phyloP scores from a whole-genome alignment of 92 coral and sea anemone species.

The Blastomussa wellsi region DNA sequence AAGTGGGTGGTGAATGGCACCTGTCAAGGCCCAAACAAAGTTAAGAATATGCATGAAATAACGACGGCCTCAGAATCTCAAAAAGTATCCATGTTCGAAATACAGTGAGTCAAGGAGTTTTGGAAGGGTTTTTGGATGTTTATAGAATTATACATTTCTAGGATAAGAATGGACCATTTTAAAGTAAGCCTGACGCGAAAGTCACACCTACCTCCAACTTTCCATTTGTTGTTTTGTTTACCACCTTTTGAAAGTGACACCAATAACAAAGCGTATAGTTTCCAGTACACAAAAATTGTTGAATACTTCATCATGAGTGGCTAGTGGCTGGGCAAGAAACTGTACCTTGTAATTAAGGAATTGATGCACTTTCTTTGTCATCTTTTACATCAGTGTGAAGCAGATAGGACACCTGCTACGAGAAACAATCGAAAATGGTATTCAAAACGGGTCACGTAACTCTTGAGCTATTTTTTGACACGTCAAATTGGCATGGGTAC shows the following conservation, averaged over 20 bases:
- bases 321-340: not conserved
- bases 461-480: not conserved
- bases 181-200: not conserved
- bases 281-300: not conserved
- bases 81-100: not conserved
- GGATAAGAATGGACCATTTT: not conserved
- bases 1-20: constrained; percentile 2
- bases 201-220: constrained; percentile 1
- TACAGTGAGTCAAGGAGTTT: not conserved
- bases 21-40: not conserved
- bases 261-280: constrained; percentile 3
- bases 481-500: not conserved
- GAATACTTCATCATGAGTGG: constrained; percentile 7
- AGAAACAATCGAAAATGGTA: not conserved
- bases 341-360: not conserved
- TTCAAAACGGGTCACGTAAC: constrained; percentile 20
- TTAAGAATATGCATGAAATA: not conserved
- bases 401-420: not conserved
- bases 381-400: not conserved
- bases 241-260: constrained; percentile 9
- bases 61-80: not conserved
- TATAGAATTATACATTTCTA: not conserved
- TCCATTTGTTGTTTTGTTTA: not conserved
- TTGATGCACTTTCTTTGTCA: not conserved
- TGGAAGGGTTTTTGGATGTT: too few relatives aligned